Base-by-base conservation (phyloP, 2,888 invertebrate species). In the Caenorhabditis plicata region DNA sequence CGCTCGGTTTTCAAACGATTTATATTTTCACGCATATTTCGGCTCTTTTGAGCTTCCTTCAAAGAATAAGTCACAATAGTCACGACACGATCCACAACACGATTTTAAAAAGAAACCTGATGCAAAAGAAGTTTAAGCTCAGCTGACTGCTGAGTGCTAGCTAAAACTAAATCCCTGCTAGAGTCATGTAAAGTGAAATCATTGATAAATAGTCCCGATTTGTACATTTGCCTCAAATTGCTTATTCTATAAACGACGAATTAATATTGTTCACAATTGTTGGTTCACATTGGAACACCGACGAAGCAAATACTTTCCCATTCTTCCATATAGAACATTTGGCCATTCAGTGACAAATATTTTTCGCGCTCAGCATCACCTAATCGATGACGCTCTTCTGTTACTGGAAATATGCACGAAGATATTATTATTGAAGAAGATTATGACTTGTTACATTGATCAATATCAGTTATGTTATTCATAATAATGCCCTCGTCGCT, bases 121-220 rank as follows among this genome's bases (percentile, higher is more conserved):
- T 95, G 95, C 33, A 96, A 84, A 0, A 95, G 93, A 67, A 96
- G 83, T 82, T 93, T 95, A 36, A 96, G 84, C 82, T 96, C 95
- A 0, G 95, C 94, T 0, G 93, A 92, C 81, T 96, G 95, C 81
- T 96, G 96, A 0, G 94, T 94, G 26, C 93, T 93, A 26, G 94
- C 93, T 76, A 95, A 85, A 88, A 95, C 92, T 33, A 94, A 85
- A 82, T 95, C 94, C 82, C 95, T 88, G 86, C 94, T 94, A 70
- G 94, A 95, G 81, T 96, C 96, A 80, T 96, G 95, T 90, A 96
- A 92, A n/a, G 94, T 94, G 45, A 96, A 86, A 83, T 96, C 96
- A 81, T 96, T 96, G 81, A 96, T 93, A 81, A 92, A 96, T 0
- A 96, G 86, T 0, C 95, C 94, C 0, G 92, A 90, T 39, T 89